Conservation (phyloP, 2,888 invertebrate species). For the Drosophila greeni region DNA sequence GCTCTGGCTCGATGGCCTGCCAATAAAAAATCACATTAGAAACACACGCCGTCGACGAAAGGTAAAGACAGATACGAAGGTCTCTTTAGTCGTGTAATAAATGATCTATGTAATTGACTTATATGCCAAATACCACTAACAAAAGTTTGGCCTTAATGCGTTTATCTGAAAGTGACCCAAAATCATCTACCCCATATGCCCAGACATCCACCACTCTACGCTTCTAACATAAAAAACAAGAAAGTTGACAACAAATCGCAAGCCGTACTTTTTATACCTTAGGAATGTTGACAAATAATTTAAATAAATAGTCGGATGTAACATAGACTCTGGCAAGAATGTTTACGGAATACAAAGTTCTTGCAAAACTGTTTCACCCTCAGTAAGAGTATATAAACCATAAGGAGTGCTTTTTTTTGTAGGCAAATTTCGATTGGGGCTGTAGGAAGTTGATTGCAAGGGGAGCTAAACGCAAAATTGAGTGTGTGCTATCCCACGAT, state of each 20-base stretch:
- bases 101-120: conserved; percentile 74
- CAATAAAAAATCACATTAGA: conserved; percentile 75
- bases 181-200: conserved; percentile 14
- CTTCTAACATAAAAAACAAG: conserved; percentile 3
- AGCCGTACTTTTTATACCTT: neutral
- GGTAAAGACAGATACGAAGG: conserved; percentile 25
- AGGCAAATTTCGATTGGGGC: conserved; percentile 66
- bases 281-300: too few relatives aligned
- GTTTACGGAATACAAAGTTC: neutral
- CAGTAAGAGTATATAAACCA: conserved; percentile 14
- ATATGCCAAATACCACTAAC: conserved; percentile 42
- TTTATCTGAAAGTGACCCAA: conserved; percentile 65
- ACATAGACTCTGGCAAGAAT: neutral
- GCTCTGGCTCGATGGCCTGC: conserved; percentile 36
- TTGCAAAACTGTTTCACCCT: neutral
- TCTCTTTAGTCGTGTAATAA: conserved; percentile 65
- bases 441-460: conserved; percentile 50
- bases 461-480: conserved; percentile 42
- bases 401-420: conserved; percentile 63
- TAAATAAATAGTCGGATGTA: neutral
- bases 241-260: neutral
- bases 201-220: neutral
- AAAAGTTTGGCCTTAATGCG: conserved; percentile 66
- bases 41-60: conserved; percentile 70
- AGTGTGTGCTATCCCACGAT: conserved; percentile 50